Evolutionary conservation across 2,888 invertebrate species (phyloP), one percentile per base, ranked within the genome.

Genomic region (Cataglyphis livida): DNA sequence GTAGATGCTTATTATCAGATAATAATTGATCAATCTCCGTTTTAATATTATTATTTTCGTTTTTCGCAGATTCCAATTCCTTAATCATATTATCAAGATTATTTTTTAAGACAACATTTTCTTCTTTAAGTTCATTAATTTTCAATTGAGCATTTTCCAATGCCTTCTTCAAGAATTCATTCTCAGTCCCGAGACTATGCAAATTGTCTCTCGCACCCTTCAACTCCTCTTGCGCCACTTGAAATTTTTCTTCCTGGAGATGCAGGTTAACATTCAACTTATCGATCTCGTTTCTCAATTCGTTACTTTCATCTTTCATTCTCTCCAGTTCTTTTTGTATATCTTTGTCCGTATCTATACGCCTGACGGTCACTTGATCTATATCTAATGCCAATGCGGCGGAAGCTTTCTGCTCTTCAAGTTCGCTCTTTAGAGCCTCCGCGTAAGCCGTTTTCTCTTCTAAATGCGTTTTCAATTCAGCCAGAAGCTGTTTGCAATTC

Each of bases 371-470:
- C 85, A 87, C 83, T 82, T 85, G 86, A 68, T 91, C 92, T 25
- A 91, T 64, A 85, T 91, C 90, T 12, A 83, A 82, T 59, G 89
- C 76, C 65, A 90, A 62, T 48, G 88, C 83, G 15, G 73, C 73
- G 7, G 70, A 64, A 5, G 64, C 48, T 38, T 78, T 85, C 15
- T 88, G 68, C n/a, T 86, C 84, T 7, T 85, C 84, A n/a, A 89
- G 25, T 21, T 87, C 68, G 21, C 68, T 82, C n/a, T 65, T 74
- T 75, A 91, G 48, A 54, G 81, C 66, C 10, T 86, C 87, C 25
- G 92, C 89, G 6, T 79, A 41, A 3, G 83, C 83, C 44, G 93
- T 90, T 57, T 89, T 92, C 54, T 91, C 91, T 12, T 82, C 82
- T 18, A 93, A 59, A 79, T 91, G 88, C 18, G 62, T 86, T 25